These are phyloP conservation scores for Morinoia aosen DNA, from an alignment of 2,888 invertebrate genomes.

Conservation along the genomic window DNA sequence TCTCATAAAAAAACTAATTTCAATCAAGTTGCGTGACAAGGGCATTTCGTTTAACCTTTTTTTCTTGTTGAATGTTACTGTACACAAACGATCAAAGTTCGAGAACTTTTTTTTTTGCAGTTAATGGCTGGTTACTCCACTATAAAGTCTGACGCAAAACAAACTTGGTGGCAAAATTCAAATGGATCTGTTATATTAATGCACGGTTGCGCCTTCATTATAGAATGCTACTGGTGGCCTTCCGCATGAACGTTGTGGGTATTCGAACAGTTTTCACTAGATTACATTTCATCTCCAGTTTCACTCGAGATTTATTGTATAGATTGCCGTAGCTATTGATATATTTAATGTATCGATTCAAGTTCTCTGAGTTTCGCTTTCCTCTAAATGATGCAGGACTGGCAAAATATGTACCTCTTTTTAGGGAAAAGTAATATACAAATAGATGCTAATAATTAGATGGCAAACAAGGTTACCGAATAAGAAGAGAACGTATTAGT, in stretches of 20 bases:
- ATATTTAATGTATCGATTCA: neutral
- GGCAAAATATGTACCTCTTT: neutral
- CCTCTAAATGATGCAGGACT: neutral
- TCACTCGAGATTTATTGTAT: neutral
- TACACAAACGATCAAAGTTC: neutral
- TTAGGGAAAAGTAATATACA: neutral
- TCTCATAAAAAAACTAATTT: neutral
- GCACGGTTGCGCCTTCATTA: neutral
- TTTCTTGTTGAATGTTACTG: neutral
- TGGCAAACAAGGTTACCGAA: too few species aligned
- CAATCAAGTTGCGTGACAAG: neutral
- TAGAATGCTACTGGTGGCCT: neutral
- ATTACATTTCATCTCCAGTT: neutral
- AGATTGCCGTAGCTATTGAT: neutral
- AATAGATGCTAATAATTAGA: too few species aligned
- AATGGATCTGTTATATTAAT: neutral
- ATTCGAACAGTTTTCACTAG: neutral
- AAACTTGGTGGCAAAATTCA: neutral
- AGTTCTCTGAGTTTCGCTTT: neutral
- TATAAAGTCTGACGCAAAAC: neutral
- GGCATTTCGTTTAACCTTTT: neutral
- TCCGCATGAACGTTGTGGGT: neutral
- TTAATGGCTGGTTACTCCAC: neutral
- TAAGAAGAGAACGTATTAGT: too few species aligned
- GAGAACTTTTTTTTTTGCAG: neutral